Evolutionary conservation across 2,113 vertebrate genomes (phyloP), one percentile per base, ranked within the genome.

Genomic region (Connochaetes taurinus): DNA sequence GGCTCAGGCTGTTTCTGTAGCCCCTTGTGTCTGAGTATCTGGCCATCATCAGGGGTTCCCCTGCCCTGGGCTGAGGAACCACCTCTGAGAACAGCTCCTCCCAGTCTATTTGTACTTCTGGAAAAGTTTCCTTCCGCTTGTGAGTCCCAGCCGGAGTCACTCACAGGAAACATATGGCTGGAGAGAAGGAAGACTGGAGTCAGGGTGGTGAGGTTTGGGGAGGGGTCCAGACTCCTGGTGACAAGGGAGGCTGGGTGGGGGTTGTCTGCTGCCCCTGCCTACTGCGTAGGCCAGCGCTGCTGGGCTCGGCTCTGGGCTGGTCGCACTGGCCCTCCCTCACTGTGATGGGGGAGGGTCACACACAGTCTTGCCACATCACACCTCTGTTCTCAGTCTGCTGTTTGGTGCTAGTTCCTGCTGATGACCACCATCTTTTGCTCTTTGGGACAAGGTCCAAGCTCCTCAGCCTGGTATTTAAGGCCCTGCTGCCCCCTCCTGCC

Each of bases 311-410:
- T 27, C 78, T n/a, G 60, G 67, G n/a, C 33, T 36, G 13, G n/a
- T 23, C 19, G 9, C 11, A 4, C 0, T 36, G n/a, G 67, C 21
- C 31, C 33, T 74, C 36, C 33, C 58, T 50, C 6, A 12, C 36
- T 36, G 52, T 4, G 0, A 12, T 8, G 43, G 1, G 0, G n/a
- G 62, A 21, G 23, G 45, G 6, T 84, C 89, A 7, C 3, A 3
- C 6, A 3, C 16, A n/a, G 64, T 7, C 23, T 76, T 50, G 50
- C 40, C 40, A n/a, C 40, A 6, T 25, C 9, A 29, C 12, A 21
- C 52, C 52, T 25, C 9, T 0, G 0, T 16, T n/a, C 45, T n/a
- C 52, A 21, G 12, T 25, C 60, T 90, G 90, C 58, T 71, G 3
- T 53, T 62, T 57, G 53, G 45, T 64, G 40, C 29, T 7, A 13